These are phyloP conservation scores for Tenthredo scrophulariae DNA, from an alignment of 2,888 invertebrate genomes.

Conservation along the genomic window DNA sequence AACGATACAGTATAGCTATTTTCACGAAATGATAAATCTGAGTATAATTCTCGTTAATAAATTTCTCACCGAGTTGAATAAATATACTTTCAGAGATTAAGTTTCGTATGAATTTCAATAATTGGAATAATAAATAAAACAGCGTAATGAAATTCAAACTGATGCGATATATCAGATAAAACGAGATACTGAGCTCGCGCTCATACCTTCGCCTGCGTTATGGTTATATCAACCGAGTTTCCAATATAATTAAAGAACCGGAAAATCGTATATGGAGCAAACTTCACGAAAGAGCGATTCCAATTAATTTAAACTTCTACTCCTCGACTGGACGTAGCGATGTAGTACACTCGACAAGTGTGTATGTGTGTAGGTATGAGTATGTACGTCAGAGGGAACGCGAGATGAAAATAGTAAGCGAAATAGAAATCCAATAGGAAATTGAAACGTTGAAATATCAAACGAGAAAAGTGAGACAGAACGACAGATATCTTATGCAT, in stretches of 20 bases:
- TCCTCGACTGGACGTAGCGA: conserved; percentile 31
- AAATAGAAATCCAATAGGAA: background rate
- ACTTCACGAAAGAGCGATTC: conserved; percentile 43
- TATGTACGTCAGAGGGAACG: background rate
- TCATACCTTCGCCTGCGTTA: background rate
- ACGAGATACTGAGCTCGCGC: background rate
- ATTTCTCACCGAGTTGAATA: background rate
- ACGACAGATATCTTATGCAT: background rate
- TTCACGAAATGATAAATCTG: conserved; percentile 6
- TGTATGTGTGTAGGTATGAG: background rate
- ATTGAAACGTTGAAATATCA: conserved; percentile 35
- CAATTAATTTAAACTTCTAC: conserved; percentile 41
- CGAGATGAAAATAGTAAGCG: background rate
- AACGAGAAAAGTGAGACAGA: conserved; percentile 6
- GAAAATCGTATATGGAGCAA: conserved; percentile 37
- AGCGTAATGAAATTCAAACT: background rate
- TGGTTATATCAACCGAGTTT: conserved; percentile 26
- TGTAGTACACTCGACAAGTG: background rate
- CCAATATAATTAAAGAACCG: conserved; percentile 39
- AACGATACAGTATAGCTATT: background rate
- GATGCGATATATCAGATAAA: background rate
- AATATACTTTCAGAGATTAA: background rate
- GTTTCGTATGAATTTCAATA: conserved; percentile 17
- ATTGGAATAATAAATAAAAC: background rate
- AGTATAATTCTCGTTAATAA: background rate